Conservation (phyloP, 2,797 vertebrate genomes). For the Gymnoscopelus braueri region DNA sequence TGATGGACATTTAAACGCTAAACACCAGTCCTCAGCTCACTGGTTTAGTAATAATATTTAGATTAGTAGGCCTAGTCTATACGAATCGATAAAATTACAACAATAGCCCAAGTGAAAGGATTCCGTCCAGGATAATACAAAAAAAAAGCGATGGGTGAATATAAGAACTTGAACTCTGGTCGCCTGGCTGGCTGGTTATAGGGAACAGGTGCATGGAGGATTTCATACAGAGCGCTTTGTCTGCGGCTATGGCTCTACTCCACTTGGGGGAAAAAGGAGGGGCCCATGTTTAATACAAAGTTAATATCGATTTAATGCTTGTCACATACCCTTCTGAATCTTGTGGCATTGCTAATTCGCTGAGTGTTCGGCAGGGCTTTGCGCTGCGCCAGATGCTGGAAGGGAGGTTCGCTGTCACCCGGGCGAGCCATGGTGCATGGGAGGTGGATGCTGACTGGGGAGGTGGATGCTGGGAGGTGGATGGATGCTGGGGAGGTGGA, state of each 20-base stretch:
- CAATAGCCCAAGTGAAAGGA: constrained; percentile 66
- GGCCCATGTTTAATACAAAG: constrained; percentile 86
- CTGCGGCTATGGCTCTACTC: constrained; percentile 67
- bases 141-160: constrained; percentile 63
- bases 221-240: constrained; percentile 82
- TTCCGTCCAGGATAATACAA: constrained; percentile 53
- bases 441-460: no score
- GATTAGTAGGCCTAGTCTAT: no score
- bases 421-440: no score
- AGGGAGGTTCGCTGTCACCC: constrained; percentile 50
- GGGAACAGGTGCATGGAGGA: constrained; percentile 83
- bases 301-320: constrained; percentile 91
- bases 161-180: constrained; percentile 74
- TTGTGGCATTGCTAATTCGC: constrained; percentile 78
- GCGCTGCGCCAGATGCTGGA: constrained; percentile 69
- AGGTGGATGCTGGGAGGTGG: no score
- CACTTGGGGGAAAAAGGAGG: constrained; percentile 65
- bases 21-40: constrained; percentile 21
- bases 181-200: constrained; percentile 36
- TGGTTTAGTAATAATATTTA: constrained; percentile 34
- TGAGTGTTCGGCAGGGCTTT: constrained; percentile 62
- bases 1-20: constrained; percentile 31
- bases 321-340: constrained; percentile 79
- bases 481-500: no score
- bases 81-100: constrained; percentile 29